Evolutionary conservation across 2,797 vertebrate species (phyloP).

Genomic region (Lophura swinhoii): DNA sequence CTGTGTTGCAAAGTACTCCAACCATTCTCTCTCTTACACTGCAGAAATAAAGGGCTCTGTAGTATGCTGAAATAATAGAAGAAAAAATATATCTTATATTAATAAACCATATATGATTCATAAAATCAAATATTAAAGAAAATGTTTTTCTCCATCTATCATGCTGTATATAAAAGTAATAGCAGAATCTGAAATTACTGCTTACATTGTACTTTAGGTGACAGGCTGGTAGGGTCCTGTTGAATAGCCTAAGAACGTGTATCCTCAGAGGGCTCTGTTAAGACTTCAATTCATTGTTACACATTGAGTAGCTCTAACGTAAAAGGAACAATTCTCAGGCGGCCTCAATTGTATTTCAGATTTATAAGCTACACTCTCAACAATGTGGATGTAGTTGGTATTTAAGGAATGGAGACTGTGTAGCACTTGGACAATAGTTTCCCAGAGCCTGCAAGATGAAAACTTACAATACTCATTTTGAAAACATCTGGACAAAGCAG

Average conservation of each 20-base stretch:
- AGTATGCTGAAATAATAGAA: neutral
- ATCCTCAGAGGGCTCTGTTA: neutral
- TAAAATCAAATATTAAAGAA: neutral
- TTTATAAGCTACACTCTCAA: conserved; percentile 12
- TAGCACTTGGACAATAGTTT: conserved; percentile 28
- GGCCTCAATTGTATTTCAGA: neutral
- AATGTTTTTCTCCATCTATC: neutral
- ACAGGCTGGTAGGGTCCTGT: neutral
- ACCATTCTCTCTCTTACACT: neutral
- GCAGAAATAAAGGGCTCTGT: neutral
- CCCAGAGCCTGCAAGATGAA: neutral
- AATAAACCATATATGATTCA: neutral
- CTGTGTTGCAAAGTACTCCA: neutral
- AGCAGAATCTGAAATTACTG: neutral
- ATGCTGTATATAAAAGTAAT: neutral
- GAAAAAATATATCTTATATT: neutral
- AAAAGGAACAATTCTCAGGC: neutral
- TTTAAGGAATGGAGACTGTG: conserved; percentile 12
- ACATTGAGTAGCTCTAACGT: neutral
- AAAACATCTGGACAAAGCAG: conserved; percentile 50
- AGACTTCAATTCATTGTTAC: conserved; percentile 21
- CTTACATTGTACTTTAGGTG: neutral
- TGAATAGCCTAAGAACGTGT: neutral
- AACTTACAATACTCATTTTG: conserved; percentile 23
- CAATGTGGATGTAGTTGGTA: conserved; percentile 11